phyloP scores from a whole-genome alignment of 2,888 invertebrate species.

The Campoplex capitator region DNA sequence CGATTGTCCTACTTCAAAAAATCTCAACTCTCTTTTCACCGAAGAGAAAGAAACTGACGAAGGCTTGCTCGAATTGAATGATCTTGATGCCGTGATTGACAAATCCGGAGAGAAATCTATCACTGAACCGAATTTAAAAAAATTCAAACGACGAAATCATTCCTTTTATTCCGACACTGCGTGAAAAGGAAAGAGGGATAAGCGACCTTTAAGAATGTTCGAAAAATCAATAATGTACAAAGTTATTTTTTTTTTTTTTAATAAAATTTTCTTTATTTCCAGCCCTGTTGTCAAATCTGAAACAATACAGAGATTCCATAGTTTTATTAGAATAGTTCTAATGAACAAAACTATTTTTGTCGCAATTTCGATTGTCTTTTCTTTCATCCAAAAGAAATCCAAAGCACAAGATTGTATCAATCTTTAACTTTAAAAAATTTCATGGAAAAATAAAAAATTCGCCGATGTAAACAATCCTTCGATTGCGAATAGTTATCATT shows the following conservation, averaged over 20 bases:
- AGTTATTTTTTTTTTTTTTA: conserved; percentile 48
- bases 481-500: too few relatives aligned
- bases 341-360: background rate
- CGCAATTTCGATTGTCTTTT: background rate
- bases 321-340: conserved; percentile 32
- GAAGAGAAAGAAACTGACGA: conserved; percentile 48
- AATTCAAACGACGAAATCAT: conserved; percentile 84
- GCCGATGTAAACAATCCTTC: background rate
- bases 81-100: conserved; percentile 27
- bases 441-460: background rate
- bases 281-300: conserved; percentile 56
- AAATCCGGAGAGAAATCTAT: conserved; percentile 24
- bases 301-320: conserved; percentile 44
- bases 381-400: background rate
- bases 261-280: conserved; percentile 64
- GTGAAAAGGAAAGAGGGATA: conserved; percentile 50
- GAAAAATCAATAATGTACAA: conserved; percentile 32
- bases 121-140: conserved; percentile 79
- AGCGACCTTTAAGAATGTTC: background rate
- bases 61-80: conserved; percentile 44
- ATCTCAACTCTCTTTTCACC: conserved; percentile 20
- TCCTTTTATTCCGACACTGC: conserved; percentile 81
- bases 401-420: background rate
- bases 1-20: conserved; percentile 49
- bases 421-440: background rate